These are phyloP conservation scores for Phymorhynchus buccinoides DNA, from an alignment of 1,140 invertebrate genomes.

Conservation along the genomic window DNA sequence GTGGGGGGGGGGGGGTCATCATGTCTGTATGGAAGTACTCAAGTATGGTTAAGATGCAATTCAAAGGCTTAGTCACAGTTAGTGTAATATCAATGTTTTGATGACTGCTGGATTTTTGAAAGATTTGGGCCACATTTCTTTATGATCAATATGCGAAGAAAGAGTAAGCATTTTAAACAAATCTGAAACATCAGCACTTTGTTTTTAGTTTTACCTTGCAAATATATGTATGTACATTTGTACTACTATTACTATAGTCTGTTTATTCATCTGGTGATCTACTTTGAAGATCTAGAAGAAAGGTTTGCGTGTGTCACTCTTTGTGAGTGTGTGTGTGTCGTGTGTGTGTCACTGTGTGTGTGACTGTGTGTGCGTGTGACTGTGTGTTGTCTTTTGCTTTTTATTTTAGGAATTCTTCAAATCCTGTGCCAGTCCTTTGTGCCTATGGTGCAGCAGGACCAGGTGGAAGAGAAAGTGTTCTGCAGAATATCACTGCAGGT, in stretches of 20 bases:
- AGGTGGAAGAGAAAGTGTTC: slow-evolving; percentile 46
- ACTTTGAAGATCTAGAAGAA: too few species aligned
- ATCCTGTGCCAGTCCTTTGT: slow-evolving; percentile 53
- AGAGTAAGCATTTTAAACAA: too few species aligned
- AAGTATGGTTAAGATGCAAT: too few species aligned
- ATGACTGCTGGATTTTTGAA: too few species aligned
- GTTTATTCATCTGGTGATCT: neutral
- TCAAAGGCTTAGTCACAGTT: too few species aligned
- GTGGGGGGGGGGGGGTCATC: neutral
- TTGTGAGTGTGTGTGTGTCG: slow-evolving; percentile 47
- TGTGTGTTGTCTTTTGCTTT: neutral
- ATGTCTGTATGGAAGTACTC: neutral
- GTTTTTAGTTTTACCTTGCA: too few species aligned
- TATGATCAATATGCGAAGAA: neutral
- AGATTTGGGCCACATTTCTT: too few species aligned
- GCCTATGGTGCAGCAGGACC: slow-evolving; percentile 43
- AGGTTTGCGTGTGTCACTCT: neutral
- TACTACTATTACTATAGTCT: neutral
- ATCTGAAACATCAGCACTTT: neutral
- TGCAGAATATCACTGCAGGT: slow-evolving; percentile 44
- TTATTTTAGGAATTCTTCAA: slow-evolving; percentile 47
- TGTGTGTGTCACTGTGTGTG: too few species aligned
- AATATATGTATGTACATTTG: too few species aligned
- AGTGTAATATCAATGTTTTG: too few species aligned
- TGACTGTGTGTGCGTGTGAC: too few species aligned